Conservation (phyloP, 2,888 invertebrate genomes). For the Hydroisotoma schaefferi region DNA sequence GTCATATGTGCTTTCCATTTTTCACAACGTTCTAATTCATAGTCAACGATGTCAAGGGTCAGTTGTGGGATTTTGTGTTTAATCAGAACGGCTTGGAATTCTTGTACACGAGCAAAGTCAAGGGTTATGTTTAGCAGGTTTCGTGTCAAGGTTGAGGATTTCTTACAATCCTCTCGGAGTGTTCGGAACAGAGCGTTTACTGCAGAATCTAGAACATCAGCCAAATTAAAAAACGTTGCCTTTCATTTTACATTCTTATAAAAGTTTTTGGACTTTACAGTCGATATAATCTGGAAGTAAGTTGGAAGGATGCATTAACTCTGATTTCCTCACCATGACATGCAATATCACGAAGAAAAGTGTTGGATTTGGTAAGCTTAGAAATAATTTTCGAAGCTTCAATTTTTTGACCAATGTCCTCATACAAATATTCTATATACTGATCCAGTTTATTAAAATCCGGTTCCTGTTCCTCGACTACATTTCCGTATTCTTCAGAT, state of each 20-base stretch:
- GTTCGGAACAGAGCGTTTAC: slow-evolving; percentile 37
- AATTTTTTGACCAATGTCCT: slow-evolving; percentile 28
- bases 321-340: slow-evolving; percentile 26
- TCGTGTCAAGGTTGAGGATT: slow-evolving; percentile 19
- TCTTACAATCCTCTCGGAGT: slow-evolving; percentile 31
- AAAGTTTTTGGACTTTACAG: not conserved
- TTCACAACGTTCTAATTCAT: slow-evolving; percentile 32
- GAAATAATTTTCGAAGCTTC: slow-evolving; percentile 23
- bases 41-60: slow-evolving; percentile 27
- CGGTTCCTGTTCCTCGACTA: slow-evolving; percentile 14
- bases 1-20: slow-evolving; percentile 32
- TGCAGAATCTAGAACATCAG: slow-evolving; percentile 23
- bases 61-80: slow-evolving; percentile 21
- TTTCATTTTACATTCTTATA: slow-evolving; percentile 1
- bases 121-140: slow-evolving; percentile 28
- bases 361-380: slow-evolving; percentile 20
- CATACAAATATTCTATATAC: slow-evolving; percentile 39
- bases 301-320: no score
- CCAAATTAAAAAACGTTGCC: not conserved
- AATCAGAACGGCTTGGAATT: slow-evolving; percentile 30
- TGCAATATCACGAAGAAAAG: slow-evolving; percentile 21
- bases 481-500: not conserved
- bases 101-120: slow-evolving; percentile 28
- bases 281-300: no score
- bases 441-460: slow-evolving; percentile 30